Base-by-base conservation (phyloP, 2,888 invertebrate genomes). In the Altica lythri region DNA sequence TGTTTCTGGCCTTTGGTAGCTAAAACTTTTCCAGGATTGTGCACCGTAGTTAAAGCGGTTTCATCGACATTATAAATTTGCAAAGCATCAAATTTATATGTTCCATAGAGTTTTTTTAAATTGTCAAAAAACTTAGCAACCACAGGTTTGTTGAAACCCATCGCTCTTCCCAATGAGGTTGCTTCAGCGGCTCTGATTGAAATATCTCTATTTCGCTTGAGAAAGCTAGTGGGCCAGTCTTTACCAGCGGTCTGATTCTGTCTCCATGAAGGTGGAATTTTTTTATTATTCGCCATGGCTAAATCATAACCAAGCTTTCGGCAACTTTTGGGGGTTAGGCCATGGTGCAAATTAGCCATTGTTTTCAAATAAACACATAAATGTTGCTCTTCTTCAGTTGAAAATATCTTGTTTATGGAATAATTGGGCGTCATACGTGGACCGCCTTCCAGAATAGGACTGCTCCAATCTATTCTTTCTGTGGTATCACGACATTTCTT, bases 1-100 rank as follows among this genome's bases (percentile, higher is more conserved):
- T 60, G 58, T 32, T 46, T 60, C 42, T 62, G 60, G n/a, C 59
- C 60, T 25, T 51, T 56, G 12, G 9, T 60, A 16, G 58, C 57
- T 30, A 62, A 3, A 13, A 61, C 56, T 49, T 58, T 60, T 47
- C 52, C 59, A 16, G 58, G 13, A 14, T 46, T 37, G 37, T 60
- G 59, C 8, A 61, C 60, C 18, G 19, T 45, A 10, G 30, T 45
- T 12, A 32, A 4, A 5, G 19, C 30, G 19, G 47, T 17, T 35
- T 35, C 35, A n/a, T 35, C 35, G 17, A 35, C 35, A 32, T 32
- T 32, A 53, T 53, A 51, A 30, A 60, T 25, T 38, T 60, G 44
- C 12, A 19, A 18, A 8, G 60, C 25, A n/a, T 5, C 12, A 27
- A 55, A 58, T 9, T 55, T 52, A 42, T 47, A 47, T 42, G 35